These are phyloP conservation scores for Ageneiosus marmoratus DNA, from an alignment of 2,113 vertebrate genomes.

Conservation along the genomic window DNA sequence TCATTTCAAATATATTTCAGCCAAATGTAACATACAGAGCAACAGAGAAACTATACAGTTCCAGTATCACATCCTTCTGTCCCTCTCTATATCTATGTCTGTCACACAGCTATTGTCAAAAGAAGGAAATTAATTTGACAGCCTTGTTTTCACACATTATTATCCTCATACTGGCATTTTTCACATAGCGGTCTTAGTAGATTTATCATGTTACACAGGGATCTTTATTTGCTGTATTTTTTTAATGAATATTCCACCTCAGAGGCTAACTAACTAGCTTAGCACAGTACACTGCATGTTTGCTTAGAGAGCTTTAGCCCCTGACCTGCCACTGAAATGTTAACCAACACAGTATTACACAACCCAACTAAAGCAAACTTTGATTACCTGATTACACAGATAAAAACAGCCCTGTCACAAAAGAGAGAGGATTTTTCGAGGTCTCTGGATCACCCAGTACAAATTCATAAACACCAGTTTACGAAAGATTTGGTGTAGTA, in stretches of 20 bases:
- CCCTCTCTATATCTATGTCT: background rate
- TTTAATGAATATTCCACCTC: background rate
- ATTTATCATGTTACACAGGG: background rate
- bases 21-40: background rate
- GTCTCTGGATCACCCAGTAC: background rate
- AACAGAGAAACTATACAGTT: background rate
- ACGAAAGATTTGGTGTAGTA: background rate
- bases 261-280: background rate
- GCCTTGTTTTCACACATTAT: background rate
- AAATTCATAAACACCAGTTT: background rate
- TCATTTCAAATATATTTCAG: background rate
- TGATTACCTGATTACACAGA: conserved; percentile 14
- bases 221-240: background rate
- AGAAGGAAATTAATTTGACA: background rate
- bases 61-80: background rate
- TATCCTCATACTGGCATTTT: background rate
- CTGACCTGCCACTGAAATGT: conserved; percentile 3
- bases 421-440: background rate
- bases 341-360: conserved; percentile 39
- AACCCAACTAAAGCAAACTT: conserved; percentile 31
- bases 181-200: background rate
- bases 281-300: conserved; percentile 12
- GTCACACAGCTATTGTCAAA: background rate
- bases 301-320: conserved; percentile 19
- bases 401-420: conserved; percentile 9